phyloP scores from a whole-genome alignment of 2,797 vertebrate species.

The Eleutherodactylus coqui region DNA sequence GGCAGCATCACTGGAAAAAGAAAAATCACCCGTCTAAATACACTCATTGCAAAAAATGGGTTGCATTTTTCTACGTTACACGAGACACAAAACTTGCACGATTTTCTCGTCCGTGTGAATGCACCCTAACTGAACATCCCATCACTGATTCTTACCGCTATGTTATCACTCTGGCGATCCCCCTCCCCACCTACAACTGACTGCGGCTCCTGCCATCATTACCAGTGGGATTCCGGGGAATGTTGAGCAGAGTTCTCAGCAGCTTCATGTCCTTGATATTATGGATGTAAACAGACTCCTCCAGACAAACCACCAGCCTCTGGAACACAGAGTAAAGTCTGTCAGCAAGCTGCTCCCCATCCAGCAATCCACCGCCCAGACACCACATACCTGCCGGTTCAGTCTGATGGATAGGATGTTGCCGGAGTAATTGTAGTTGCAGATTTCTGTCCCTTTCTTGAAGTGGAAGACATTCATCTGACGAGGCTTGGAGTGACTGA shows the following conservation, averaged over 20 bases:
- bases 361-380: not conserved
- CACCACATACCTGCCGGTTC: constrained; percentile 85
- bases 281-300: constrained; percentile 94
- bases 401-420: constrained; percentile 90
- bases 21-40: too few relatives aligned
- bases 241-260: constrained; percentile 90
- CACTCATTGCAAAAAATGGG: too few relatives aligned
- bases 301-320: constrained; percentile 92
- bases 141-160: too few relatives aligned
- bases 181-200: not conserved
- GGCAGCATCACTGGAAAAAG: too few relatives aligned
- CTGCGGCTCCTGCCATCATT: not conserved
- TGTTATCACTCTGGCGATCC: too few relatives aligned
- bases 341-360: not conserved
- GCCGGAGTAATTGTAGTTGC: constrained; percentile 95
- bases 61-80: too few relatives aligned
- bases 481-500: constrained; percentile 86
- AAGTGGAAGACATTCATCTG: constrained; percentile 97
- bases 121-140: too few relatives aligned
- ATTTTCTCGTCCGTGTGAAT: too few relatives aligned
- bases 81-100: too few relatives aligned
- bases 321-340: constrained; percentile 71
- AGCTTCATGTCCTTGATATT: constrained; percentile 98
- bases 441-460: constrained; percentile 96
- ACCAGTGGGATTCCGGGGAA: constrained; percentile 88